phyloP scores from a whole-genome alignment of 2,888 invertebrate genomes.

The Drosophila paucipuncta region DNA sequence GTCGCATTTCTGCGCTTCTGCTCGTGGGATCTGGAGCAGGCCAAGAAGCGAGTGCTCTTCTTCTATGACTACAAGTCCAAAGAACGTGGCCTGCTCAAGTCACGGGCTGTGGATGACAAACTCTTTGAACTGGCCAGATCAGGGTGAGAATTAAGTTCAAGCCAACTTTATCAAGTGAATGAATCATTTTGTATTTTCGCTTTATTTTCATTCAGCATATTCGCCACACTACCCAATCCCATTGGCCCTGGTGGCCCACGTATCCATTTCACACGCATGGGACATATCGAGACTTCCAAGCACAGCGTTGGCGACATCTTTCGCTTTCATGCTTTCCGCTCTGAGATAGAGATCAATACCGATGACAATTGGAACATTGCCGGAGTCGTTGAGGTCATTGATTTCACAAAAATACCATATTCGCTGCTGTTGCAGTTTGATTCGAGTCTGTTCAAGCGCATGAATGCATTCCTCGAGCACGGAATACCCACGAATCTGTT shows the following conservation, averaged over 20 bases:
- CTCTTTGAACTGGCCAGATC: slow-evolving; percentile 73
- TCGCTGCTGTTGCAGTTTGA: slow-evolving; percentile 79
- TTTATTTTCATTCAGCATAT: slow-evolving; percentile 69
- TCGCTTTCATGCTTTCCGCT: slow-evolving; percentile 79
- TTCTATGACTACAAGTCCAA: slow-evolving; percentile 86
- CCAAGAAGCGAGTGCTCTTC: slow-evolving; percentile 87
- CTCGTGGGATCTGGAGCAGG: slow-evolving; percentile 86
- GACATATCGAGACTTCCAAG: slow-evolving; percentile 81
- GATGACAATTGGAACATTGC: slow-evolving; percentile 87
- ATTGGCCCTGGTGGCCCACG: slow-evolving; percentile 86
- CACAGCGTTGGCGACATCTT: slow-evolving; percentile 77
- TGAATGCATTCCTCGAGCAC: slow-evolving; percentile 79
- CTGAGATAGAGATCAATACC: slow-evolving; percentile 79
- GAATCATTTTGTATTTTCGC: background rate
- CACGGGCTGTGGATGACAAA: slow-evolving; percentile 78
- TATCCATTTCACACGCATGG: slow-evolving; percentile 86
- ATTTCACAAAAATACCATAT: slow-evolving; percentile 85
- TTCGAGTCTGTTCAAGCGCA: slow-evolving; percentile 74
- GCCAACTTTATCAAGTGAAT: background rate
- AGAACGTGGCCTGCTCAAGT: slow-evolving; percentile 86
- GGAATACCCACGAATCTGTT: slow-evolving; percentile 78
- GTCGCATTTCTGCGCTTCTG: slow-evolving; percentile 86
- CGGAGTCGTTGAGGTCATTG: slow-evolving; percentile 87
- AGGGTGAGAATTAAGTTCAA: slow-evolving; percentile 68
- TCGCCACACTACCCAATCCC: slow-evolving; percentile 79